phyloP scores from a whole-genome alignment of 2,113 vertebrate genomes.

The Melospiza georgiana region DNA sequence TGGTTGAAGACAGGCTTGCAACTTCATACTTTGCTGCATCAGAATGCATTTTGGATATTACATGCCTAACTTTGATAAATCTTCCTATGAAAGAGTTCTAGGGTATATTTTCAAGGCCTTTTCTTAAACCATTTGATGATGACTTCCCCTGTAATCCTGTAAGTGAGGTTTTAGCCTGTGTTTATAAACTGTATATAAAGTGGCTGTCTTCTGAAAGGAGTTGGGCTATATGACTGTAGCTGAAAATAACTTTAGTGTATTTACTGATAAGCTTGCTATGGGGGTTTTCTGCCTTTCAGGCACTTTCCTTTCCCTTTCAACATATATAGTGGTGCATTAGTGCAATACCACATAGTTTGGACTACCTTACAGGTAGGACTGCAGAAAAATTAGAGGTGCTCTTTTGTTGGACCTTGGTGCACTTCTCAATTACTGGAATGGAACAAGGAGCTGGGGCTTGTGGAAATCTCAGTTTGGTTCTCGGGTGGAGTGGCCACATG shows the following conservation, averaged over 20 bases:
- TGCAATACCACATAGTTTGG: neutral
- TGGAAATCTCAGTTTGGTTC: neutral
- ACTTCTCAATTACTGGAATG: neutral
- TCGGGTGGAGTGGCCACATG: neutral
- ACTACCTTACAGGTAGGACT: neutral
- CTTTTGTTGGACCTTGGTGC: neutral
- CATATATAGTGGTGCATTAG: neutral
- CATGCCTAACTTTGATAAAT: neutral
- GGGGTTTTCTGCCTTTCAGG: neutral
- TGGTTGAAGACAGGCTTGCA: neutral
- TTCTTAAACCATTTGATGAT: neutral
- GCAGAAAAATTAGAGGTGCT: neutral
- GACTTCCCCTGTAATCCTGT: neutral
- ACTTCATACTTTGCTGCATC: neutral
- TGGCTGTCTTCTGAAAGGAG: neutral
- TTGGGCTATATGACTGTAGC: neutral
- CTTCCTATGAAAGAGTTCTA: neutral
- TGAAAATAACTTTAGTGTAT: neutral
- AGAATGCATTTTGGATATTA: neutral
- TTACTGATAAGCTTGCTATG: neutral
- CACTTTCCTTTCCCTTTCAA: neutral
- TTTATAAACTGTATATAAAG: neutral
- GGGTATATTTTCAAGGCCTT: neutral
- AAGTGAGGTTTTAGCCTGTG: neutral
- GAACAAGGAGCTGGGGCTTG: neutral